phyloP scores from a whole-genome alignment of 53 echinoderm and acorn worm species.

The Temnopleurus reevesii region DNA sequence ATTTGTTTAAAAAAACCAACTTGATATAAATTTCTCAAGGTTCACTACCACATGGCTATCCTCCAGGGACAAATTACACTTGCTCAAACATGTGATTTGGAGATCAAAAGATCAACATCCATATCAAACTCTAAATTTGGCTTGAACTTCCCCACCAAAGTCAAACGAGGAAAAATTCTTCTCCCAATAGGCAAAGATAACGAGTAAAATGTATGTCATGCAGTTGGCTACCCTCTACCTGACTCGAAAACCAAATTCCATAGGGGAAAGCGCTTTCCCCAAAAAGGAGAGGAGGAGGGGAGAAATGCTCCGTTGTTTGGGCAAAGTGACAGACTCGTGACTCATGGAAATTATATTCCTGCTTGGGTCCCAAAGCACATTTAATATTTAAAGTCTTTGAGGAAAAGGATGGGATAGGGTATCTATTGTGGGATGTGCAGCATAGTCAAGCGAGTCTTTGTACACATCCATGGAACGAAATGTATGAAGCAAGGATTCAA shows the following conservation, averaged over 20 bases:
- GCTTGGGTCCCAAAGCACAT: background rate
- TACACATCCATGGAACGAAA: background rate
- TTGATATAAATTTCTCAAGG: background rate
- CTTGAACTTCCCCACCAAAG: background rate
- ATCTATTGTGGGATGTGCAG: too few relatives aligned
- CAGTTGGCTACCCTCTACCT: background rate
- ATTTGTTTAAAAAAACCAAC: background rate
- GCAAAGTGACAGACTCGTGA: background rate
- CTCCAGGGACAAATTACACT: background rate
- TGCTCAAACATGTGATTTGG: background rate
- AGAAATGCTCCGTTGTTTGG: background rate
- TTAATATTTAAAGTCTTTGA: background rate
- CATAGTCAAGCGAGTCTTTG: too few relatives aligned
- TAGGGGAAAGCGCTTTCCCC: background rate
- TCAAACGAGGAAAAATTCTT: constrained; percentile 7
- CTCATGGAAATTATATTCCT: background rate
- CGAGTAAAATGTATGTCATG: background rate
- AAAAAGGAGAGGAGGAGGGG: background rate
- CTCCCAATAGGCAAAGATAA: background rate
- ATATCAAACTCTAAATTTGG: background rate
- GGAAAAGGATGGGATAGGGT: background rate
- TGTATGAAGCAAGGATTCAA: background rate
- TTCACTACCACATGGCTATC: too few relatives aligned
- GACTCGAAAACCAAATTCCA: background rate
- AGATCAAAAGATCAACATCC: background rate